A percentile compares a stretch with the other conserved stretches of the same genome.
These are phyloP conservation scores for Chondrosia reniformis DNA, from an alignment of 37 sponge, comb jelly and placozoan genomes.

Conservation along the genomic window DNA sequence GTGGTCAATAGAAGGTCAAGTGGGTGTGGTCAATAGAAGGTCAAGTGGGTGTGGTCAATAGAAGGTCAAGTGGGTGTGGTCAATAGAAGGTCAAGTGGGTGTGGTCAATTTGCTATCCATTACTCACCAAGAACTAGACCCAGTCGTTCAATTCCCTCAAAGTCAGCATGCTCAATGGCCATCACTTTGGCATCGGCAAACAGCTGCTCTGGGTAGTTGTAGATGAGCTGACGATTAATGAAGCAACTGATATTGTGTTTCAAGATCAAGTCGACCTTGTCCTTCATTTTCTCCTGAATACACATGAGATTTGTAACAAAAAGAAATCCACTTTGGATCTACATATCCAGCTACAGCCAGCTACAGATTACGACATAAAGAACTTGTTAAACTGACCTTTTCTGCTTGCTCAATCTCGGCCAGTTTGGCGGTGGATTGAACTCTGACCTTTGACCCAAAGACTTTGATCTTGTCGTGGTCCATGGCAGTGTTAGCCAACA, in stretches of 20 bases:
- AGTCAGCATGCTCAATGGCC: conserved; percentile 99
- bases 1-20: too few species aligned
- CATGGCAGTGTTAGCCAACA: conserved; percentile 99
- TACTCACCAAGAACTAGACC: conserved; percentile 76
- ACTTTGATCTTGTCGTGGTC: conserved; percentile 99
- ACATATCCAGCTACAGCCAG: too few species aligned
- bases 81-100: too few species aligned
- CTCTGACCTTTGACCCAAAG: conserved; percentile 88
- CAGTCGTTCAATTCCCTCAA: conserved; percentile 96
- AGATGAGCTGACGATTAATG: conserved; percentile 98
- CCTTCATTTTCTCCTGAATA: conserved; percentile 96
- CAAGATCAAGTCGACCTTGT: conserved; percentile 91
- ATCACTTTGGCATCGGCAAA: conserved; percentile 96
- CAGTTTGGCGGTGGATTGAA: conserved; percentile 93
- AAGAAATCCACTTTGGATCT: too few species aligned
- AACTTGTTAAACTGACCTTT: conserved; percentile 49
- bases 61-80: too few species aligned
- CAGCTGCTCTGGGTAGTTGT: conserved; percentile 99
- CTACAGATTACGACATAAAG: too few species aligned
- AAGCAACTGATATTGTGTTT: conserved; percentile 95
- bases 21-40: too few species aligned
- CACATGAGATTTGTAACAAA: too few species aligned
- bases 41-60: too few species aligned
- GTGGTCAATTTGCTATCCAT: too few species aligned
- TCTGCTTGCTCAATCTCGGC: conserved; percentile 94